A percentile compares a stretch with the other conserved stretches of the same genome.
phyloP scores from a whole-genome alignment of 2,113 vertebrate genomes.

The Barnardius zonarius region DNA sequence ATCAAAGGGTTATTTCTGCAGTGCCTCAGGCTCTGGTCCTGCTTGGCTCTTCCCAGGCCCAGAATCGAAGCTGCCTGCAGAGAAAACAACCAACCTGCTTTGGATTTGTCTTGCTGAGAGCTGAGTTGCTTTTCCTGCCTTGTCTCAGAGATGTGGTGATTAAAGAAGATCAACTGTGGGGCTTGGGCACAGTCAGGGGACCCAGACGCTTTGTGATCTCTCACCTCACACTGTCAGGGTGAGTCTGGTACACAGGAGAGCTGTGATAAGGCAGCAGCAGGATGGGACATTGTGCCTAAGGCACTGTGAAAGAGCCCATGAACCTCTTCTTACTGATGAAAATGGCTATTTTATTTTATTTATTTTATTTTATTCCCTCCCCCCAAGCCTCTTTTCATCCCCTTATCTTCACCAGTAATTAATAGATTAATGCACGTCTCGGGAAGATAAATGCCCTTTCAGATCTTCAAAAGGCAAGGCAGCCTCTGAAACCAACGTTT shows the following conservation, averaged over 20 bases:
- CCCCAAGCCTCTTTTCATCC: conserved; percentile 11
- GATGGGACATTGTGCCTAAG: conserved; percentile 6
- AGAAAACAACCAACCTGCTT: conserved; percentile 26
- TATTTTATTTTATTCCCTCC: background rate
- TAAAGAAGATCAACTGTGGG: background rate
- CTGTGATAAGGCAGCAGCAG: conserved; percentile 22
- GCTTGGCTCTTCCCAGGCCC: background rate
- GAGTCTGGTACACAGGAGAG: background rate
- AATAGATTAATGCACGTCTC: conserved; percentile 47
- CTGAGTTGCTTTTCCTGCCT: background rate
- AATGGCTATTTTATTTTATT: background rate
- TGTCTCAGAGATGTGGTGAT: background rate
- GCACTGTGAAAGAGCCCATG: background rate
- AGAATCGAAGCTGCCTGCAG: background rate
- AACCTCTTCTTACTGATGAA: background rate
- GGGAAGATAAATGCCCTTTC: conserved; percentile 55
- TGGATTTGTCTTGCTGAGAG: conserved; percentile 11
- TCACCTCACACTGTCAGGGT: background rate
- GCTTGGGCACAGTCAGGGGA: conserved; percentile 4
- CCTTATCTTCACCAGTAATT: conserved; percentile 17
- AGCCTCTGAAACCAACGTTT: conserved; percentile 35
- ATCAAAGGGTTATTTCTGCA: background rate
- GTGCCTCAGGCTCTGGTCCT: background rate
- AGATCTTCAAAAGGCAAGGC: conserved; percentile 48
- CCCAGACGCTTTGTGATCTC: background rate